phyloP scores from a whole-genome alignment of 2,113 vertebrate species.

The Cavia porcellus region DNA sequence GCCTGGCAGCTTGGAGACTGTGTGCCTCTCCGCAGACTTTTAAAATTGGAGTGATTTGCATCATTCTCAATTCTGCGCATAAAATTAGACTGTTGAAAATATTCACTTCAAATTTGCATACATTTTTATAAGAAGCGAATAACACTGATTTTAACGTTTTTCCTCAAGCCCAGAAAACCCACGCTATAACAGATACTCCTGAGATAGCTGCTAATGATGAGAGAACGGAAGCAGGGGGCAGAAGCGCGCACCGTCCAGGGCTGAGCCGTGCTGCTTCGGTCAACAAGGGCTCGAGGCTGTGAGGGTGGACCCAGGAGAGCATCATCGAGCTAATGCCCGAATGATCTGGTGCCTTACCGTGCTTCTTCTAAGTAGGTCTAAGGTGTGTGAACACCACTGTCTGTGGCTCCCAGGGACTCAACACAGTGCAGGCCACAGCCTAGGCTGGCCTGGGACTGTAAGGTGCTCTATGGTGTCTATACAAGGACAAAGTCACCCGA shows the following conservation, averaged over 20 bases:
- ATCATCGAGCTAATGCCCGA: too few relatives aligned
- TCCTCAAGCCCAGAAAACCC: background rate
- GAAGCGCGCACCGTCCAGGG: background rate
- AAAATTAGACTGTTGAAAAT: slow-evolving; percentile 64
- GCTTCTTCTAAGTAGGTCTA: background rate
- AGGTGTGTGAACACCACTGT: background rate
- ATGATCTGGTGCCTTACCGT: background rate
- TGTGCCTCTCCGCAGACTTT: slow-evolving; percentile 47
- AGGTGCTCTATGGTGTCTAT: too few relatives aligned
- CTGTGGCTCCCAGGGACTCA: too few relatives aligned
- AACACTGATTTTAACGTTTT: slow-evolving; percentile 46
- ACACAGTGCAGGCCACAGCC: background rate
- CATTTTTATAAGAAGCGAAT: slow-evolving; percentile 29
- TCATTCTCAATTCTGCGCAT: slow-evolving; percentile 70
- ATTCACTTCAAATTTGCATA: slow-evolving; percentile 39
- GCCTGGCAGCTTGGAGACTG: background rate
- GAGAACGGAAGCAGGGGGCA: background rate
- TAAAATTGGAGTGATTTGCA: slow-evolving; percentile 39
- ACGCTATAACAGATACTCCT: background rate
- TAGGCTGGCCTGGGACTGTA: background rate
- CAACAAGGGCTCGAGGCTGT: background rate
- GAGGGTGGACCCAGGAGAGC: background rate
- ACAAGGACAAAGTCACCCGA: background rate
- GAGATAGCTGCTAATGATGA: background rate
- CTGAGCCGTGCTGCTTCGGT: background rate